These are phyloP conservation scores for Pomatostomus ruficeps DNA, from an alignment of 2,113 vertebrate species.

Conservation along the genomic window DNA sequence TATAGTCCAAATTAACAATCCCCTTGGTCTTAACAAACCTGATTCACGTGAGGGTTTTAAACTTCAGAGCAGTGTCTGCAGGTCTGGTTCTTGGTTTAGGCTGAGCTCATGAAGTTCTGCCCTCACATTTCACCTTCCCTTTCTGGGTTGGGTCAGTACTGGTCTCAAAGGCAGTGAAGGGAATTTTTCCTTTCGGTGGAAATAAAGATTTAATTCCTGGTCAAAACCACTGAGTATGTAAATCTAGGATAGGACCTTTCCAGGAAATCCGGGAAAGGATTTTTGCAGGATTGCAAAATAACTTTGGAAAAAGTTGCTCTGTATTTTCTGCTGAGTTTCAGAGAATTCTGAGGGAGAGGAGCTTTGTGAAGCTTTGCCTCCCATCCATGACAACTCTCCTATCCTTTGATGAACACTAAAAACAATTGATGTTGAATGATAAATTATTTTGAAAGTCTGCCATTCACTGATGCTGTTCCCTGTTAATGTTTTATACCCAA, in stretches of 20 bases:
- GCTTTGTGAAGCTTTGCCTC: neutral
- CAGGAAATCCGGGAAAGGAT: neutral
- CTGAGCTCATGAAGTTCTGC: neutral
- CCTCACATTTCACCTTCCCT: neutral
- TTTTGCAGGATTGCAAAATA: neutral
- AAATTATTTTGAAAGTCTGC: neutral
- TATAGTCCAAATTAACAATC: neutral
- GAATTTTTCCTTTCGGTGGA: neutral
- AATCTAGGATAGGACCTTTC: neutral
- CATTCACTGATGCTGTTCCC: neutral
- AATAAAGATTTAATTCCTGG: neutral
- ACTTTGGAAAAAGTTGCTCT: neutral
- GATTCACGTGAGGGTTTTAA: neutral
- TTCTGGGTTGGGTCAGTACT: neutral
- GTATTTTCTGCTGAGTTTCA: neutral
- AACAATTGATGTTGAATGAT: neutral
- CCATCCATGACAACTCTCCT: neutral
- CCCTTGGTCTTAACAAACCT: neutral
- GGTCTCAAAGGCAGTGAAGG: neutral
- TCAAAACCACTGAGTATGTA: neutral
- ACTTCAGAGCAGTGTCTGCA: neutral
- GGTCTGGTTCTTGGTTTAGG: neutral
- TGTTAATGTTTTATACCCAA: neutral
- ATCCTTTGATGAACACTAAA: neutral
- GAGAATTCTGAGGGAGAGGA: neutral